phyloP scores from a whole-genome alignment of 2,113 vertebrate species.

The Sclerurus mexicanus region DNA sequence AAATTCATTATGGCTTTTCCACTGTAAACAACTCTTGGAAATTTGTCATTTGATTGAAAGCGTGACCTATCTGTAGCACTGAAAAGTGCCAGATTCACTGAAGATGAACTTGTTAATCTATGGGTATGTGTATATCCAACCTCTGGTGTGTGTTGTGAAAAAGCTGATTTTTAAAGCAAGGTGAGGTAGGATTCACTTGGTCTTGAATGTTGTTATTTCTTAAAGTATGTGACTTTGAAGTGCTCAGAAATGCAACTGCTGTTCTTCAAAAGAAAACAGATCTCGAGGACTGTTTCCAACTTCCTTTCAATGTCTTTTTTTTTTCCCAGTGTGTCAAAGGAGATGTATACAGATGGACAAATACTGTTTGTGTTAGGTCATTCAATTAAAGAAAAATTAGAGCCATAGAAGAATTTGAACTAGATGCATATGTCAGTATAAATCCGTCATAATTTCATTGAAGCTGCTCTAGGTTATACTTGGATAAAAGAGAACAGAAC shows the following conservation, averaged over 20 bases:
- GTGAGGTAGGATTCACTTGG: slow-evolving; percentile 54
- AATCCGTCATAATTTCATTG: slow-evolving; percentile 13
- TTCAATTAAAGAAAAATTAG: slow-evolving; percentile 54
- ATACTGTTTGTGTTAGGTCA: slow-evolving; percentile 48
- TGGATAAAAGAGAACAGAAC: slow-evolving; percentile 6
- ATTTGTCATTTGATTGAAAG: slow-evolving; percentile 32
- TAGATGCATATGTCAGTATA: not conserved
- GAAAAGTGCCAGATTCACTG: not conserved
- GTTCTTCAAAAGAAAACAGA: slow-evolving; percentile 54
- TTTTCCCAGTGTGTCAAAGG: slow-evolving; percentile 26
- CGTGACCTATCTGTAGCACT: not conserved
- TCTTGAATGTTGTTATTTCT: slow-evolving; percentile 36
- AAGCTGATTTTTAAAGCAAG: slow-evolving; percentile 50
- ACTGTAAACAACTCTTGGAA: slow-evolving; percentile 19
- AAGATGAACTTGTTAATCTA: slow-evolving; percentile 34
- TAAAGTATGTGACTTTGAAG: slow-evolving; percentile 60
- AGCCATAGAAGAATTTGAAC: slow-evolving; percentile 5
- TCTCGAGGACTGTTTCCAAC: slow-evolving; percentile 41
- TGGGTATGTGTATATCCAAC: not conserved
- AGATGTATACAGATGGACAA: slow-evolving; percentile 47
- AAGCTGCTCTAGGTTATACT: slow-evolving; percentile 25
- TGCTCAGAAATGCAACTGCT: slow-evolving; percentile 61
- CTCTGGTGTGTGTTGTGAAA: slow-evolving; percentile 34
- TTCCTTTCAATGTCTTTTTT: slow-evolving; percentile 47
- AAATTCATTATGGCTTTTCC: slow-evolving; percentile 43